Evolutionary conservation across 1,140 invertebrate genomes (phyloP), one percentile per base, ranked within the genome.

Genomic region (Ceratosolen solmsi): DNA sequence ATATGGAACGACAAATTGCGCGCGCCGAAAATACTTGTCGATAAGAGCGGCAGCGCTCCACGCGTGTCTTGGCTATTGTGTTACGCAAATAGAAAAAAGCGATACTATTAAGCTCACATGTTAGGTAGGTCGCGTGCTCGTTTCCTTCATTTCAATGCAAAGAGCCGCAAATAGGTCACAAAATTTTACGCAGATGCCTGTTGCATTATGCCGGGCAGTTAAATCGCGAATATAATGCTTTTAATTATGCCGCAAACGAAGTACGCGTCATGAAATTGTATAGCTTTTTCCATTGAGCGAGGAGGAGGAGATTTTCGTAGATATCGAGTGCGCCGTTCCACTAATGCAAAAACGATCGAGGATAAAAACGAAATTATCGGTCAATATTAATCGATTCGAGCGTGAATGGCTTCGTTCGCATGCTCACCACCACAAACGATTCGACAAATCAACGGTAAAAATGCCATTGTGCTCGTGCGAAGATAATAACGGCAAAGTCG

Each of bases 51-150:
- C 33, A n/a, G 9, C 33, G 17, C 15, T 20, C 11, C 25, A 9
- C 41, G 13, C 11, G 36, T 2, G 11, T 22, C 38, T 22, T 11
- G 25, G 36, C 27, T 33, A 5, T 54, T 22, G 15, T 3, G 63
- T n/a, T 78, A 49, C 17, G 58, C 65, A 65, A 65, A 65, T 77
- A 63, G 58, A 77, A 49, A 77, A 54, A 54, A 22, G 5, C 3
- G 20, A 54, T 2, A 54, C 20, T 22, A 54, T 15, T 54, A 4
- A 15, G 20, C 3, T 22, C 20, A 2, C 51, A 54, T n/a, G n/a
- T n/a, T n/a, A n/a, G n/a, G n/a, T n/a, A n/a, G n/a, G n/a, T n/a
- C n/a, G n/a, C n/a, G n/a, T n/a, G n/a, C n/a, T n/a, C n/a, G n/a
- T n/a, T n/a, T n/a, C n/a, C n/a, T n/a, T n/a, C n/a, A n/a, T n/a